Conservation (phyloP, 2,888 invertebrate genomes). For the Eucera pruinosa region DNA sequence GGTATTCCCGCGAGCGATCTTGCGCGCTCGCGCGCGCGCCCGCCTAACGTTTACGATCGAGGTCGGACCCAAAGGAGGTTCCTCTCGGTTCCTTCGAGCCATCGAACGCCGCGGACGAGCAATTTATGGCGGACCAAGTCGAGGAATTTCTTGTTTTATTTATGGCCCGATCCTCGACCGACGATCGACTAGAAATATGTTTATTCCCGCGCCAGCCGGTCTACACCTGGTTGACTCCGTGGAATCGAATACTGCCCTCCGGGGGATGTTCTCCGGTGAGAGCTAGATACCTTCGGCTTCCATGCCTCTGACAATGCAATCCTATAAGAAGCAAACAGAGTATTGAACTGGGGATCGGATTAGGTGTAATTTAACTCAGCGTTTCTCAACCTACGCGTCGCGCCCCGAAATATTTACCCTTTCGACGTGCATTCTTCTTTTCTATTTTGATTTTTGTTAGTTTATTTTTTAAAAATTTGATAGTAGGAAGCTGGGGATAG, state of each 20-base stretch:
- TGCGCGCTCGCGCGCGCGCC: background rate
- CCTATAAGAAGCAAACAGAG: background rate
- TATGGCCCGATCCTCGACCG: constrained; percentile 47
- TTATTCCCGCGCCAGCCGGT: constrained; percentile 40
- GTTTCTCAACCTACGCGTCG: too few species aligned
- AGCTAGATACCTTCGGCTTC: background rate
- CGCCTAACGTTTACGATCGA: constrained; percentile 59
- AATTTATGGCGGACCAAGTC: constrained; percentile 65
- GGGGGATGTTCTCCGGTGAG: constrained; percentile 16
- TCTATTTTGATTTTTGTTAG: too few species aligned
- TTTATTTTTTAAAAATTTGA: too few species aligned
- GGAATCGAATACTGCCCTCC: constrained; percentile 37
- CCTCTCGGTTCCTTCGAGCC: constrained; percentile 33
- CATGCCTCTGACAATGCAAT: background rate
- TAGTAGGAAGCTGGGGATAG: too few species aligned
- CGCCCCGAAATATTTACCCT: too few species aligned
- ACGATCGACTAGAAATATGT: constrained; percentile 46
- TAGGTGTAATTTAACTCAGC: too few species aligned
- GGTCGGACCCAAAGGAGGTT: constrained; percentile 27
- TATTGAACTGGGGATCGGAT: background rate
- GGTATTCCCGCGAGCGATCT: constrained; percentile 45
- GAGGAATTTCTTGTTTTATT: constrained; percentile 62
- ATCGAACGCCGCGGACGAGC: constrained; percentile 40
- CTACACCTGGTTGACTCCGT: constrained; percentile 45
- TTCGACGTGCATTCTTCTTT: too few species aligned